These are phyloP conservation scores for Zoroaster sp. DNA, from an alignment of 53 echinoderm and acorn worm species.

Conservation along the genomic window DNA sequence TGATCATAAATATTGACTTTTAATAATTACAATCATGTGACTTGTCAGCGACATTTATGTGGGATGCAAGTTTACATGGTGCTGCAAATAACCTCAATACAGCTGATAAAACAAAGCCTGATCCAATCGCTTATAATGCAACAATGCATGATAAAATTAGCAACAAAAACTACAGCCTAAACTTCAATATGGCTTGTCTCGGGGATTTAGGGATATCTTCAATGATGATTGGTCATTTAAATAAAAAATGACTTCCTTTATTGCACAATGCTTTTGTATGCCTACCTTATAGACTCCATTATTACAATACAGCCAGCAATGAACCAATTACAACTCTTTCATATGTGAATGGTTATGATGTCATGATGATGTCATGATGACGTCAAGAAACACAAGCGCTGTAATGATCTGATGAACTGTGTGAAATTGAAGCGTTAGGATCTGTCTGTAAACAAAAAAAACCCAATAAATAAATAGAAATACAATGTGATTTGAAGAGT, in stretches of 20 bases:
- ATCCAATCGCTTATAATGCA: too few relatives aligned
- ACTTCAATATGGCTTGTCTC: too few relatives aligned
- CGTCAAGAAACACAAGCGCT: conserved; percentile 31
- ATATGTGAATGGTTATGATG: not conserved
- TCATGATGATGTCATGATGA: not conserved
- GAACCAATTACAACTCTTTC: not conserved
- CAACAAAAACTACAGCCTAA: too few relatives aligned
- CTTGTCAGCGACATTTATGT: too few relatives aligned
- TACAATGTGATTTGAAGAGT: too few relatives aligned
- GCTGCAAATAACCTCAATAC: too few relatives aligned
- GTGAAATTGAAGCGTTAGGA: conserved; percentile 53
- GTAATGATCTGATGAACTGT: conserved; percentile 51
- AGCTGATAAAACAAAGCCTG: too few relatives aligned
- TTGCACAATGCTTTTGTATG: not conserved
- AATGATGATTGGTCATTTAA: not conserved
- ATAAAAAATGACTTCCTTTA: not conserved
- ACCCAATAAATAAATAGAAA: too few relatives aligned
- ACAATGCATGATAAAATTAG: too few relatives aligned
- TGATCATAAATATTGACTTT: too few relatives aligned
- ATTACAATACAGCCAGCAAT: not conserved
- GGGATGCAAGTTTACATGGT: too few relatives aligned
- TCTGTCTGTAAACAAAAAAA: conserved; percentile 25
- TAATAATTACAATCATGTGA: too few relatives aligned
- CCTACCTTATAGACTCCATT: not conserved
- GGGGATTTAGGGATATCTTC: not conserved